Conservation (phyloP, 2,888 invertebrate genomes). For the Andrena marginata region DNA sequence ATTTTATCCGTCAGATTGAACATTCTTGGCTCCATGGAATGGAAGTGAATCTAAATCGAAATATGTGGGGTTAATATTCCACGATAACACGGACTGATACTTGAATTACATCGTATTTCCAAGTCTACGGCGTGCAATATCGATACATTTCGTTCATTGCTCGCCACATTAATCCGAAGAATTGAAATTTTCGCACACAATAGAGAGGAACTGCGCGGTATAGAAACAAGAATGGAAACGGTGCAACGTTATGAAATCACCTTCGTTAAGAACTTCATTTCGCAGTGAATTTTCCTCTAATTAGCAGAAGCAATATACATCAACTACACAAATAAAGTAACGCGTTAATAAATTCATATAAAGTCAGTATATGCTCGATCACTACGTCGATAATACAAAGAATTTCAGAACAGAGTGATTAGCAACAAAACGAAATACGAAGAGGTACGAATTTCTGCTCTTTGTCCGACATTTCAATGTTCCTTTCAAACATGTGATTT, state of each 20-base stretch:
- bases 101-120: neutral
- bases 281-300: constrained; percentile 1
- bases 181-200: neutral
- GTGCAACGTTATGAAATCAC: neutral
- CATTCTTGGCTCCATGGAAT: too few relatives aligned
- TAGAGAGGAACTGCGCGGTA: neutral
- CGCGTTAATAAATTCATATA: neutral
- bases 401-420: neutral
- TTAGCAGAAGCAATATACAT: neutral
- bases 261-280: constrained; percentile 21
- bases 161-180: neutral
- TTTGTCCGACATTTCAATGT: neutral
- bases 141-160: neutral
- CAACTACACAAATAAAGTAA: neutral
- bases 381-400: neutral
- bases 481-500: neutral
- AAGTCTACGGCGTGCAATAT: neutral
- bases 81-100: neutral
- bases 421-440: neutral
- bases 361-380: neutral
- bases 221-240: neutral
- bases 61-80: neutral
- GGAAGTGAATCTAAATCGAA: neutral
- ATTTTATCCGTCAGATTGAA: too few relatives aligned
- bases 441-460: neutral